phyloP scores from a whole-genome alignment of 2,888 invertebrate genomes.

The Stictocephala bisonia region DNA sequence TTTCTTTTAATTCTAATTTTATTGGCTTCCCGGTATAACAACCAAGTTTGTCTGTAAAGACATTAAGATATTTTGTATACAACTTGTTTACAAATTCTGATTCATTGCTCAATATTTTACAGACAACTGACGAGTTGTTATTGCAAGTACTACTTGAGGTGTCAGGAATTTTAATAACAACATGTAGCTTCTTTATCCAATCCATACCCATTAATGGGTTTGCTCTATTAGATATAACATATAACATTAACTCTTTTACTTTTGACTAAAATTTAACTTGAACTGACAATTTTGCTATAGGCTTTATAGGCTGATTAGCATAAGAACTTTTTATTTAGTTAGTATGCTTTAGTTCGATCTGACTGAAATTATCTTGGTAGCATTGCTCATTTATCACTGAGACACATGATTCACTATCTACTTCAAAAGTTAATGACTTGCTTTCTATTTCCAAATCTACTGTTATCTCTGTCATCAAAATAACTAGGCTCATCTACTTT shows the following conservation, averaged over 20 bases:
- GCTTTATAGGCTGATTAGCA: background rate
- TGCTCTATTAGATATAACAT: slow-evolving; percentile 22
- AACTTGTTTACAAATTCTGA: background rate
- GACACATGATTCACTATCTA: no score
- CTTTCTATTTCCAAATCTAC: background rate
- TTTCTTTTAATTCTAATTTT: slow-evolving; percentile 43
- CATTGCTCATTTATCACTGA: background rate
- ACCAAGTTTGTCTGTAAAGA: slow-evolving; percentile 46
- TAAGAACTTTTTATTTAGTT: background rate
- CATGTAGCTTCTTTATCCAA: slow-evolving; percentile 8
- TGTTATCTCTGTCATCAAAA: background rate
- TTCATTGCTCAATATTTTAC: no score
- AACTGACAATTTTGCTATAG: background rate
- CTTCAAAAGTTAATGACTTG: background rate
- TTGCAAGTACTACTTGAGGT: no score
- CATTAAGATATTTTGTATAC: slow-evolving; percentile 39
- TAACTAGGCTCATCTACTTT: background rate
- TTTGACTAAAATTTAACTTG: background rate
- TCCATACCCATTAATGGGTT: slow-evolving; percentile 25
- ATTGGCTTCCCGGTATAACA: slow-evolving; percentile 29
- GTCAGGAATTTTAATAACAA: slow-evolving; percentile 3
- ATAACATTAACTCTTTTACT: background rate
- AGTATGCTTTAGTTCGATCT: background rate
- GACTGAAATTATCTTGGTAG: no score
- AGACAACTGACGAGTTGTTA: no score